A percentile compares a stretch with the other conserved stretches of the same genome.
Evolutionary conservation across 2,797 vertebrate genomes (phyloP).

Genomic region (Cercopithecus mitis): DNA sequence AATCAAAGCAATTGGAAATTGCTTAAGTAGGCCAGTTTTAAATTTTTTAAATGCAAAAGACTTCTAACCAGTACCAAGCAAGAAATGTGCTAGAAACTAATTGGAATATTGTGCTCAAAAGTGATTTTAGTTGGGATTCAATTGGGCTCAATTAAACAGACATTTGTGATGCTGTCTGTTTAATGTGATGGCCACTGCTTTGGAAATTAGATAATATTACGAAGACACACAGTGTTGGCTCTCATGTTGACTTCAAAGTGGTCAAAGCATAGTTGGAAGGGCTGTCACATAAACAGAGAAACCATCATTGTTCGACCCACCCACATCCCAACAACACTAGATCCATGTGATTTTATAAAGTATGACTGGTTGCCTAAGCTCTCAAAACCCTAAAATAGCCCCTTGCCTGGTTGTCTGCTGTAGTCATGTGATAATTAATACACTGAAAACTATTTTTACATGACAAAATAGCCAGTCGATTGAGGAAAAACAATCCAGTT

Average conservation of each 20-base stretch:
- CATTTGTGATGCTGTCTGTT: background rate
- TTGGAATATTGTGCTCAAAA: conserved; percentile 49
- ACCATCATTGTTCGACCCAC: background rate
- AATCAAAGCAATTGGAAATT: conserved; percentile 61
- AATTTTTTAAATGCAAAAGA: conserved; percentile 41
- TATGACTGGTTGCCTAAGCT: background rate
- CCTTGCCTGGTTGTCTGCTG: background rate
- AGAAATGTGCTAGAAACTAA: conserved; percentile 51
- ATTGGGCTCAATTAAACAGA: conserved; percentile 47
- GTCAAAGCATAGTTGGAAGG: background rate
- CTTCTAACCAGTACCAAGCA: conserved; percentile 33
- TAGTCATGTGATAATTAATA: conserved; percentile 29
- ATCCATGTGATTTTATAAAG: conserved; percentile 21
- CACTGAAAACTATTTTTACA: conserved; percentile 36
- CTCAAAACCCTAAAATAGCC: background rate
- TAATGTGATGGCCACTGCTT: background rate
- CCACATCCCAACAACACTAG: background rate
- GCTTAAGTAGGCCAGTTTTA: conserved; percentile 43
- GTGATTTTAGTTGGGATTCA: conserved; percentile 40
- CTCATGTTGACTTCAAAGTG: background rate
- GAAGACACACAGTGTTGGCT: background rate
- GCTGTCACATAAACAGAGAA: background rate
- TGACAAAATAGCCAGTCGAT: conserved; percentile 28
- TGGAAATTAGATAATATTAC: background rate
- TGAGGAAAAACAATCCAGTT: conserved; percentile 47